These are phyloP conservation scores for Hydrozoanthus tunicans DNA, from an alignment of 64 coral and sea anemone genomes.

Conservation along the genomic window DNA sequence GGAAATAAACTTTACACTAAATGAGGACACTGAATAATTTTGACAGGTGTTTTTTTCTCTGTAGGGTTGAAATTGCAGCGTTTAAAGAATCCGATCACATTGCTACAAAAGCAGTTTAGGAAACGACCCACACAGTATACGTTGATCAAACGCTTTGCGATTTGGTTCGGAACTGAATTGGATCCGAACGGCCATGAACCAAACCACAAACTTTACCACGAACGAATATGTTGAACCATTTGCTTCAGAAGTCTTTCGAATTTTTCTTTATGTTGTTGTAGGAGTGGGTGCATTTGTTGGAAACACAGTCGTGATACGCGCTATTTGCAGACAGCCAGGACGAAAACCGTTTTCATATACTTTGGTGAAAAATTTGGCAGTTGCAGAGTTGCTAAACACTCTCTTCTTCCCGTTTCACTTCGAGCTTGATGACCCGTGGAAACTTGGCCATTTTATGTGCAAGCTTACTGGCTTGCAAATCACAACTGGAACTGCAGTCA, in stretches of 20 bases:
- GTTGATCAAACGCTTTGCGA: no score
- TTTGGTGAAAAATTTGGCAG: constrained; percentile 20
- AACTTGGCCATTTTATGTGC: constrained; percentile 4
- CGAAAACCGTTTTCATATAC: neutral
- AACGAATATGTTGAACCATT: neutral
- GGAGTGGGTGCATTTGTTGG: neutral
- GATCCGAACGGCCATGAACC: neutral
- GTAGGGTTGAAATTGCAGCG: no score
- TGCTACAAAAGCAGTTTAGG: no score
- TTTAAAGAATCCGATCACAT: no score
- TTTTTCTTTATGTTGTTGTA: constrained; percentile 22
- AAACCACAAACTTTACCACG: neutral
- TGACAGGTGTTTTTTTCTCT: no score
- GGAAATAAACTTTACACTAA: no score
- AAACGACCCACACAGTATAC: no score
- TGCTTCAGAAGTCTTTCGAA: neutral
- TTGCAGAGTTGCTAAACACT: neutral
- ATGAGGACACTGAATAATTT: no score
- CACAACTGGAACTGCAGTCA: neutral
- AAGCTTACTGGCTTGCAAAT: constrained; percentile 14
- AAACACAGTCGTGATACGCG: neutral
- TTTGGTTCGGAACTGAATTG: no score
- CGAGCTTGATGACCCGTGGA: neutral
- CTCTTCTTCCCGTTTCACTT: constrained; percentile 24
- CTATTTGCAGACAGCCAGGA: neutral